Base-by-base conservation (phyloP, 2,113 vertebrate species). In the Macquaria ambigua region DNA sequence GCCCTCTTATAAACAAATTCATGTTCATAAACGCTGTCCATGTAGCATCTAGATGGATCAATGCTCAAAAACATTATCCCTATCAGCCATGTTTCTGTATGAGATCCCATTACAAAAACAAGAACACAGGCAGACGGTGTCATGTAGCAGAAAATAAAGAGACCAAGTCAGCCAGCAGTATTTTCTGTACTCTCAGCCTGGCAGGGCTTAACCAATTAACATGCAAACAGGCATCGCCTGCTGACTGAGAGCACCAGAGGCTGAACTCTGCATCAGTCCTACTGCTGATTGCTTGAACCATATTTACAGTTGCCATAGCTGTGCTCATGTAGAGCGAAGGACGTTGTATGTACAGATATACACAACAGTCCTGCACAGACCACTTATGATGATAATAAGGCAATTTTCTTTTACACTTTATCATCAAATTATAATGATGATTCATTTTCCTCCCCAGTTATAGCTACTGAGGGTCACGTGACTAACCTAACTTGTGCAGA, bases 101-200 rank as follows among this genome's bases (percentile, higher is more conserved):
- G 18, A 25, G 72, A 64, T 20, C 10, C 34, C 23, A 55, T 6
- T 14, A 25, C 68, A 74, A 21, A 46, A 39, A n/a, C 6, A 50
- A 67, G 76, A 84, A 73, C 67, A 15, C 37, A 71, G 58, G 43
- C 70, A 69, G 75, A 25, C 70, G 39, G 74, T 10, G 28, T n/a
- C 75, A 62, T 74, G 80, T 53, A 21, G 81, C 79, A 58, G 69
- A 90, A 74, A 92, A 64, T 90, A 79, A 71, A 84, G 64, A 79
- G 73, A 69, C 72, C 53, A 55, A 67, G 80, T 79, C 82, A 69
- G 77, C 85, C 74, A 64, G 70, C 76, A 69, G 64, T 53, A 61
- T 82, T 73, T 73, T 76, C 75, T 79, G 62, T 67, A 39, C 39
- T 68, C 84, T 53, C 56, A 16, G 70, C 56, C 69, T 75, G 56